A percentile compares a stretch with the other conserved stretches of the same genome.
These are phyloP conservation scores for Lineus longissimus DNA, from an alignment of 1,140 invertebrate species.

Conservation along the genomic window DNA sequence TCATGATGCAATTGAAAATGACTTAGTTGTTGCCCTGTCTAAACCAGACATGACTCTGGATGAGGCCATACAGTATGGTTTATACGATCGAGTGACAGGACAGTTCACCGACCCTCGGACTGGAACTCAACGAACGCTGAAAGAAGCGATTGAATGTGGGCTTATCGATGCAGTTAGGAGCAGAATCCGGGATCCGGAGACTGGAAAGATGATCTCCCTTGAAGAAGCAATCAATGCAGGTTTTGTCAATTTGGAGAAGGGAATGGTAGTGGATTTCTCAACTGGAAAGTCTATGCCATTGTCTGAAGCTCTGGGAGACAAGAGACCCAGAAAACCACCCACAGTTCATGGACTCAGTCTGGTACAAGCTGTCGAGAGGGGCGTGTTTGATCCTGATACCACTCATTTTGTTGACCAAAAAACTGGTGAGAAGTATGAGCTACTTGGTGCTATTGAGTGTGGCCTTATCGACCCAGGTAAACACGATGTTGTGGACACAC, in stretches of 20 bases:
- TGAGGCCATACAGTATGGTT: slow-evolving; percentile 25
- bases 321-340: background rate
- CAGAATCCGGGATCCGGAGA: slow-evolving; percentile 14
- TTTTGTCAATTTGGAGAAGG: slow-evolving; percentile 72
- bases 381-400: slow-evolving; percentile 27
- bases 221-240: slow-evolving; percentile 70
- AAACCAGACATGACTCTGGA: slow-evolving; percentile 1
- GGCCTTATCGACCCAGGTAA: background rate
- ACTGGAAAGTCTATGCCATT: slow-evolving; percentile 12
- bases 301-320: slow-evolving; percentile 9
- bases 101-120: slow-evolving; percentile 51
- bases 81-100: slow-evolving; percentile 81
- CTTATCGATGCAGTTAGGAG: slow-evolving; percentile 1
- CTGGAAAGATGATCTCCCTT: slow-evolving; percentile 58
- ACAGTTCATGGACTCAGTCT: slow-evolving; percentile 18
- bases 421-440: background rate
- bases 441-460: background rate
- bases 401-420: slow-evolving; percentile 7
- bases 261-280: slow-evolving; percentile 39
- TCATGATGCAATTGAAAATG: slow-evolving; percentile 77
- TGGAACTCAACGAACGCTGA: background rate
- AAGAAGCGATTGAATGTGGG: slow-evolving; percentile 10
- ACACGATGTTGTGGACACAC: background rate
- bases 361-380: slow-evolving; percentile 32
- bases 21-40: slow-evolving; percentile 55